Evolutionary conservation across 2,113 vertebrate genomes (phyloP).

Genomic region (Pachycephala philippinensis): DNA sequence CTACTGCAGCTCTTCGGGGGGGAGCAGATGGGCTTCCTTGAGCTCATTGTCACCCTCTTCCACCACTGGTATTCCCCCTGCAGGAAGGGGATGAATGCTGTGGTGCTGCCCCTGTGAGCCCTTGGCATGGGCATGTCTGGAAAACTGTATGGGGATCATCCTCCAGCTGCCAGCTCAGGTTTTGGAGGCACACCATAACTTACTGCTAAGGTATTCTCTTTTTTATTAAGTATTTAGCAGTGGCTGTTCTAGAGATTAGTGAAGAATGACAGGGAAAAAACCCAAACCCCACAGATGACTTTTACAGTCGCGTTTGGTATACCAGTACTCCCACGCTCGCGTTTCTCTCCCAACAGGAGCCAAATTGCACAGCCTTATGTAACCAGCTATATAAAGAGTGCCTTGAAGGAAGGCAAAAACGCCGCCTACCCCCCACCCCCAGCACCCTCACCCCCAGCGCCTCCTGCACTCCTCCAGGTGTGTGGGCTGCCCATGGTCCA

Average conservation of each 20-base stretch:
- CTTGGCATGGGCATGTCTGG: background rate
- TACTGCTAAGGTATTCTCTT: background rate
- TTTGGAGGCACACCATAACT: background rate
- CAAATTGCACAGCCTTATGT: constrained; percentile 37
- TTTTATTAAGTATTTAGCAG: background rate
- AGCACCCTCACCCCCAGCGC: background rate
- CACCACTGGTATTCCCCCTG: rapidly evolving
- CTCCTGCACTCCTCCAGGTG: background rate
- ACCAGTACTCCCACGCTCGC: background rate
- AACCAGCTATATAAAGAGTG: constrained; percentile 10
- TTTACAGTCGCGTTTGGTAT: background rate
- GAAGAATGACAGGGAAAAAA: background rate
- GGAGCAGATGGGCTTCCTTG: rapidly evolving
- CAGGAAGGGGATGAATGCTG: rapidly evolving
- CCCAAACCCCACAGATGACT: background rate
- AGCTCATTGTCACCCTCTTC: rapidly evolving
- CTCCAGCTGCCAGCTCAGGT: background rate
- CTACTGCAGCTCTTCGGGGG: background rate
- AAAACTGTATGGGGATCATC: background rate
- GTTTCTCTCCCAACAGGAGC: background rate
- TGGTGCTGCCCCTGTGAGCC: background rate
- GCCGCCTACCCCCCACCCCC: rapidly evolving
- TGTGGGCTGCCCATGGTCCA: background rate
- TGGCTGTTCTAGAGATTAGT: background rate
- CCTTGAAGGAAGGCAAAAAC: background rate